phyloP scores from a whole-genome alignment of 2,113 vertebrate genomes.

The Poeciliopsis occidentalis region DNA sequence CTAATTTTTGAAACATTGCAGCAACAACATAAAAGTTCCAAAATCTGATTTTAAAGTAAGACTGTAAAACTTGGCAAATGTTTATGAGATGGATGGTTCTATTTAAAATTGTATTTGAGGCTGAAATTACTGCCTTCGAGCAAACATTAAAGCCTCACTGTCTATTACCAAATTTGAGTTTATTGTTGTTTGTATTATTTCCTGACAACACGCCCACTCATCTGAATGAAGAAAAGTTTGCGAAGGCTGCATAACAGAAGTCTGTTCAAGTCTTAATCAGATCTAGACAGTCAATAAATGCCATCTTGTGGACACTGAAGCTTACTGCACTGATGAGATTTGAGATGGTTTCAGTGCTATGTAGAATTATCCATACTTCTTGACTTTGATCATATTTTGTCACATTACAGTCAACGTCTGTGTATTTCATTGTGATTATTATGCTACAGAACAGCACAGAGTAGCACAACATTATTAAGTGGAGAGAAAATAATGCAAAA shows the following conservation, averaged over 20 bases:
- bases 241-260: not conserved
- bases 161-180: not conserved
- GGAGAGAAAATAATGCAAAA: not conserved
- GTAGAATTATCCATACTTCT: not conserved
- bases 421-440: no score
- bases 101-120: not conserved
- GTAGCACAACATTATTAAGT: no score
- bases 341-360: not conserved
- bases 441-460: no score
- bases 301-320: constrained; percentile 48
- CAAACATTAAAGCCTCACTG: not conserved
- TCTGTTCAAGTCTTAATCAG: not conserved
- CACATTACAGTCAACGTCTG: no score
- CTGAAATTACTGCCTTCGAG: not conserved
- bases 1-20: not conserved
- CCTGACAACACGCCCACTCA: no score
- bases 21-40: no score
- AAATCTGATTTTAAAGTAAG: not conserved
- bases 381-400: not conserved
- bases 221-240: not conserved
- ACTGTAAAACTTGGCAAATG: constrained; percentile 1
- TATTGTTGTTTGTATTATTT: not conserved
- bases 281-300: constrained; percentile 20
- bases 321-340: constrained; percentile 10
- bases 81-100: not conserved